Percentiles rank a stretch among this genome's conserved stretches.
Conservation (phyloP, 2,888 invertebrate species). For the Nysson spinosus region DNA sequence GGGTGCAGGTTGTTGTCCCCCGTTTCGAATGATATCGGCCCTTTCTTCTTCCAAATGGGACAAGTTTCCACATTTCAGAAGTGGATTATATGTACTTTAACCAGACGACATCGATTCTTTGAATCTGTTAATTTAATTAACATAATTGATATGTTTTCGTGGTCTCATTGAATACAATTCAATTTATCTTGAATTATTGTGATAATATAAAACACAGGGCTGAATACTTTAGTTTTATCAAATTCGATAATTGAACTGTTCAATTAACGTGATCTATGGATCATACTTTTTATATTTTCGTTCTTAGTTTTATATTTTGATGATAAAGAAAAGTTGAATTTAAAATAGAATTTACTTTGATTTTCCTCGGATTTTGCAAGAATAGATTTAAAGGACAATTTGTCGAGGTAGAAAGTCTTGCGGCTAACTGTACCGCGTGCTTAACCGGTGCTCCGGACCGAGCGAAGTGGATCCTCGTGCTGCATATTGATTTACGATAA, state of each 20-base stretch:
- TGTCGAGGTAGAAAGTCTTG: slow-evolving; percentile 46
- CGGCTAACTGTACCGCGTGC: slow-evolving; percentile 50
- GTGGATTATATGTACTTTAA: too few relatives aligned
- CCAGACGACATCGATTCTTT: neutral
- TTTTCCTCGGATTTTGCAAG: neutral
- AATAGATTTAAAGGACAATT: slow-evolving; percentile 29
- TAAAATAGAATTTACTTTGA: slow-evolving; percentile 18
- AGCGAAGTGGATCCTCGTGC: slow-evolving; percentile 51
- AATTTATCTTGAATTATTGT: too few relatives aligned
- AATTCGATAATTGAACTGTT: too few relatives aligned
- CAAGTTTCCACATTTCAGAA: too few relatives aligned
- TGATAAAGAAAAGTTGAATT: too few relatives aligned
- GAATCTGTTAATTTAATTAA: neutral
- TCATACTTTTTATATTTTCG: too few relatives aligned
- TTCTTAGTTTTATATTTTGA: too few relatives aligned
- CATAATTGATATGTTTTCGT: too few relatives aligned
- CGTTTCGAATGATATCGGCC: slow-evolving; percentile 41
- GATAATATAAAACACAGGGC: neutral
- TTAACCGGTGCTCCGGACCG: slow-evolving; percentile 44
- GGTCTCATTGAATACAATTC: too few relatives aligned
- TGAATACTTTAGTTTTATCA: too few relatives aligned
- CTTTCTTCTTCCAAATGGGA: slow-evolving; percentile 11
- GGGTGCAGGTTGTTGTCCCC: slow-evolving; percentile 43
- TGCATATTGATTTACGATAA: slow-evolving; percentile 64
- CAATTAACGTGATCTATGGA: too few relatives aligned